Base-by-base conservation (phyloP, 2,888 invertebrate genomes). In the Hyposoter dolosus region DNA sequence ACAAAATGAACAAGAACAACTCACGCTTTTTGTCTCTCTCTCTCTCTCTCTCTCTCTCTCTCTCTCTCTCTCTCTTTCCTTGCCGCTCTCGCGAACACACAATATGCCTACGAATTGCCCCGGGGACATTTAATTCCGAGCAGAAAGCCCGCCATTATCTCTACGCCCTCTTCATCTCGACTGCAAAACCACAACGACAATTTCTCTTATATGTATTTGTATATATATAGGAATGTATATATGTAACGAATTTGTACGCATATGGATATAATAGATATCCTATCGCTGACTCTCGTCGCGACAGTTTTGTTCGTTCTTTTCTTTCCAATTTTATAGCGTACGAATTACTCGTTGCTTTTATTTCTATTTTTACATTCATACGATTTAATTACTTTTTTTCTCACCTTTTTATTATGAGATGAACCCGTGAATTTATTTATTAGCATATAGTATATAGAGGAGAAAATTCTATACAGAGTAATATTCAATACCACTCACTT, bases 51-150 rank as follows among this genome's bases (percentile, higher is more conserved):
- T 72, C 74, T 69, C 45, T 72, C 74, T 69, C 45, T 72, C 72
- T 56, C 17, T 53, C 50, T 76, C 65, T 53, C 40, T 53, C 35
- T 56, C 53, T 56, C 28, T 15, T 19, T 72, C 74, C 47, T 23
- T 71, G 15, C 17, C 50, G 10, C 50, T 71, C 50, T 71, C n/a
- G n/a, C 47, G 68, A 65, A 40, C 40, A 40, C 40, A 15, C 60
- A 60, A 60, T 60, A 28, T 72, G 47, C 71, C 68, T 77, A 68
- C 77, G 76, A 86, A 86, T 79, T 74, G 82, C 72, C 80, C 40
- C 63, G 63, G 77, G 81, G 84, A 84, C 83, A 82, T 86, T 88
- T 88, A 88, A 87, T 89, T 88, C 87, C 72, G 85, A 80, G 69
- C 85, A 88, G 88, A 88, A 86, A 83, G 83, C 84, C 79, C 85